Evolutionary conservation across 1,140 invertebrate genomes (phyloP), one percentile per base, ranked within the genome.

Genomic region (Zaprionus africanus): DNA sequence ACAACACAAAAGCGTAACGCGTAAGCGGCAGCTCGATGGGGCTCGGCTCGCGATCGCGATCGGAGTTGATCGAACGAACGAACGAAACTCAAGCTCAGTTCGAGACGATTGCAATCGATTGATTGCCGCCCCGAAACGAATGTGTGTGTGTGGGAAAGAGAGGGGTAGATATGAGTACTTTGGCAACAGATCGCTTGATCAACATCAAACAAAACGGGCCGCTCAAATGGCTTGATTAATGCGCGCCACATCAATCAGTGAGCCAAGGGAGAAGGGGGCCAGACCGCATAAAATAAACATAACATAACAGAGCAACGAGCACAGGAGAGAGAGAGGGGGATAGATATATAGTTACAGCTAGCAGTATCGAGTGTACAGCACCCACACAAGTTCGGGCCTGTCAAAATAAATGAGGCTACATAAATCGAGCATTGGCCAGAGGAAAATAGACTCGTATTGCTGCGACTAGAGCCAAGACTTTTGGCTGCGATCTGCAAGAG

Each of bases 221-320:
- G 78, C 74, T 90, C 81, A 83, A 88, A 88, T 84, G 81, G 81
- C 84, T 86, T 87, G 83, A 86, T 86, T 82, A 87, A 86, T 87
- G 83, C 79, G 83, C 76, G 83, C 83, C 83, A 86, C 83, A 86
- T 86, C 83, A 86, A 86, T 86, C 83, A 86, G 79, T 62, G 78
- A 61, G 41, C 51, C n/a, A 28, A 28, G 36, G 13, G 31, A 17
- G 24, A 26, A 5, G 19, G 56, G 63, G 67, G 63, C 11, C 41
- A 5, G 24, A 19, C 1, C 17, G 51, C 56, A 63, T 53, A 58
- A 70, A 63, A 75, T 58, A 75, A 69, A 75, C 58, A 70, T n/a
- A 75, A 63, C 72, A 38, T n/a, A 75, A 63, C 72, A 38, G 54
- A 54, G 26, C n/a, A 64, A 51, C 53, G 72, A 75, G 58, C 13